A percentile compares a stretch with the other conserved stretches of the same genome.
Evolutionary conservation across 2,888 invertebrate species (phyloP).

Genomic region (Philereme vetulata): DNA sequence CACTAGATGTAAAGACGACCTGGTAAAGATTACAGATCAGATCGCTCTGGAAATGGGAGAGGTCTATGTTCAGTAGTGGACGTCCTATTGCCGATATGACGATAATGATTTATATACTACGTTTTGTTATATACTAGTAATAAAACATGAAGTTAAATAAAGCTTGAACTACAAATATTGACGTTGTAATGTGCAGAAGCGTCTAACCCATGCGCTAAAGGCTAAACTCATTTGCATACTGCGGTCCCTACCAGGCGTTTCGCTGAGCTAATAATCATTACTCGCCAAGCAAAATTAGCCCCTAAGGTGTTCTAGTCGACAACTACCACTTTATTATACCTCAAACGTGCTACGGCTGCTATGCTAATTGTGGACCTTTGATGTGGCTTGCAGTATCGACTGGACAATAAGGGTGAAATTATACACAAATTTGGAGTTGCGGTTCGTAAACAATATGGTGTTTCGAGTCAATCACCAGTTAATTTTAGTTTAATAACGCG

Average conservation of each 20-base stretch:
- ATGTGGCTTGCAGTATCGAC: constrained; percentile 67
- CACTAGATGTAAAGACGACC: too few species aligned
- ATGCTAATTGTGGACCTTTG: constrained; percentile 79
- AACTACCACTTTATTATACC: constrained; percentile 78
- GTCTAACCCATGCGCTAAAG: constrained; percentile 58
- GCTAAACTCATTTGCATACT: constrained; percentile 81
- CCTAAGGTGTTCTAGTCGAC: constrained; percentile 77
- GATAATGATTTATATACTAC: too few species aligned
- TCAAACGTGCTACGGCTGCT: constrained; percentile 67
- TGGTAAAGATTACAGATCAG: too few species aligned
- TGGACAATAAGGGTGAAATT: constrained; percentile 40
- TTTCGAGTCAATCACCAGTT: background rate
- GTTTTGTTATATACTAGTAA: too few species aligned
- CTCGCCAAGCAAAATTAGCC: constrained; percentile 76
- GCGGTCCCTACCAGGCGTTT: constrained; percentile 62
- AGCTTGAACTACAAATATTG: constrained; percentile 12
- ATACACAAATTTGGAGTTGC: constrained; percentile 26
- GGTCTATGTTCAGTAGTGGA: too few species aligned
- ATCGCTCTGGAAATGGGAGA: too few species aligned
- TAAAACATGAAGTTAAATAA: background rate
- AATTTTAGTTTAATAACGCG: background rate
- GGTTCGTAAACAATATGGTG: constrained; percentile 21
- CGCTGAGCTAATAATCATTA: constrained; percentile 76
- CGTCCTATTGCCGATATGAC: too few species aligned
- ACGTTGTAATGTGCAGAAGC: constrained; percentile 34